phyloP scores from a whole-genome alignment of 2,797 vertebrate genomes.

The Alauda arvensis region DNA sequence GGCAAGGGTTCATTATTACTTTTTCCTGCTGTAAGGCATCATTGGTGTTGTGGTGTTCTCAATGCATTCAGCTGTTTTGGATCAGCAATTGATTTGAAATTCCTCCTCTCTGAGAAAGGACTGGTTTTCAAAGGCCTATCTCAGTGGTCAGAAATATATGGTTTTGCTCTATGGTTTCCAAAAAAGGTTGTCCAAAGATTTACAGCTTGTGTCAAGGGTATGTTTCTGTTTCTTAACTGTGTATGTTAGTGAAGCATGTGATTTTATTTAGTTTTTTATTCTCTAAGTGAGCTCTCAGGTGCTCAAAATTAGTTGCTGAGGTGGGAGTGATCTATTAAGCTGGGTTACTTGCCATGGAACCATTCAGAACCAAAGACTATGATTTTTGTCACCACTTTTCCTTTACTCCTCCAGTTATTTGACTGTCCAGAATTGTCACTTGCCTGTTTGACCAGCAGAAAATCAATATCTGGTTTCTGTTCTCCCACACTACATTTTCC shows the following conservation, averaged over 20 bases:
- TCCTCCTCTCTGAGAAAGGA: background rate
- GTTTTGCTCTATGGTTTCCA: background rate
- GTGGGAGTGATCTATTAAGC: background rate
- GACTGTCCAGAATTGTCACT: background rate
- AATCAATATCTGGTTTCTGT: background rate
- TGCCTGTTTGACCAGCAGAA: background rate
- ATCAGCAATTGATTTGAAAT: background rate
- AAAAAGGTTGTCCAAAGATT: background rate
- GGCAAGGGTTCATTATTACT: background rate
- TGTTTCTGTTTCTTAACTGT: background rate
- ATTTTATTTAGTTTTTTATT: background rate
- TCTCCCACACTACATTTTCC: background rate
- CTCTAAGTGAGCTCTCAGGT: background rate
- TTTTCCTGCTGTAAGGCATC: background rate
- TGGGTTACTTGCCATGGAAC: background rate
- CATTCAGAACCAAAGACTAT: background rate
- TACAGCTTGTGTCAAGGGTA: background rate
- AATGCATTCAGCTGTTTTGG: background rate
- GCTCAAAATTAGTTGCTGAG: background rate
- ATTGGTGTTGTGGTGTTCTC: background rate
- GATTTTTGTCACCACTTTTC: background rate
- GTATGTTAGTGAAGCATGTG: background rate
- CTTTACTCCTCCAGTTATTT: background rate
- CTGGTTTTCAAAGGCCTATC: background rate
- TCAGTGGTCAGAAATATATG: background rate